Base-by-base conservation (phyloP, 2,888 invertebrate genomes). In the Megastigmus dorsalis region DNA sequence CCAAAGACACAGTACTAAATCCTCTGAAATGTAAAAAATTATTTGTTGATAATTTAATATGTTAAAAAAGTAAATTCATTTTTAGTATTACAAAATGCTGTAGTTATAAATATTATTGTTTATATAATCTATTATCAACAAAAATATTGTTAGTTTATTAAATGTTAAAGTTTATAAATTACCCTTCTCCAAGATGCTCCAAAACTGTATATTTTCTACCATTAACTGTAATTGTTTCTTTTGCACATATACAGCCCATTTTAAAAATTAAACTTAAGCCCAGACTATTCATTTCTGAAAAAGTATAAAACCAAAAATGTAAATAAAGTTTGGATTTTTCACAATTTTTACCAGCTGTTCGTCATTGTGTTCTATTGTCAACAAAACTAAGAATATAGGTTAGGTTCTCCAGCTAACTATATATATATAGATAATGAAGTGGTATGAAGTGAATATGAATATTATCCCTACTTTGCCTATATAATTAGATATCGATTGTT, bases 141-240 rank as follows among this genome's bases (percentile, higher is more conserved):
- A 30, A 50, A 18, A 15, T 5, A 38, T 5, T 15, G n/a, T 10
- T 15, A 33, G 9, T 7, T 20, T 23, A 13, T n/a, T 1, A 26
- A 38, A 10, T 67, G 23, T 59, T 0, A 9, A 23, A 62, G 57
- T 28, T 38, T 43, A 52, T 50, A 62, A 65, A 72, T 89, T 89
- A 92, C 95, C 95, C 95, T 88, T 94, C 93, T 62, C 94, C 95
- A 55, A 95, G 89, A 81, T 92, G 90, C 82, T 94, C 93, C 67
- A 90, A 89, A 7, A 95, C 89, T 60, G 89, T 90, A 84, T 94
- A 95, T 83, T 92, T 92, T 75, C 91, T 90, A 38, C 92, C 92
- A 85, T 94, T 94, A 62, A 95, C 91, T 66, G 89, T 89, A 30
- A 95, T 86, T 6, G 91, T 90, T 88, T 95, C 94, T 83, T 92